These are phyloP conservation scores for Chiridota heheva DNA, from an alignment of 35 echinoderm and acorn worm genomes.

Conservation along the genomic window DNA sequence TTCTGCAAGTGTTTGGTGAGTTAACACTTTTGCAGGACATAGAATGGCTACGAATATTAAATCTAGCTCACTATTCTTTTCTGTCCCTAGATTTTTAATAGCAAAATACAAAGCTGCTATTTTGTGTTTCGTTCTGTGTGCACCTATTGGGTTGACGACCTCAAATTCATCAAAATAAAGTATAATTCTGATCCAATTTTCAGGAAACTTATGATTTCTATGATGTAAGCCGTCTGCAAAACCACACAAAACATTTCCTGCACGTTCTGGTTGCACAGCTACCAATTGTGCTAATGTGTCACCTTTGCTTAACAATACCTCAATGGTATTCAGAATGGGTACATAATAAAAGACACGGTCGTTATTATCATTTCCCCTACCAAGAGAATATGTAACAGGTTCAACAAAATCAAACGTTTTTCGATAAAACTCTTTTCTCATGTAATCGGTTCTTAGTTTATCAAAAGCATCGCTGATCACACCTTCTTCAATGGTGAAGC, in stretches of 20 bases:
- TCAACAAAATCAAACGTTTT: background rate
- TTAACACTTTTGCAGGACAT: slow-evolving; percentile 21
- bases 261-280: background rate
- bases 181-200: background rate
- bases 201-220: background rate
- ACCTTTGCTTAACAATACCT: background rate
- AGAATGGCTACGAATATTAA: slow-evolving; percentile 20
- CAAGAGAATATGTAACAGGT: too few relatives aligned
- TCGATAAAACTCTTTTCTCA: slow-evolving; percentile 12
- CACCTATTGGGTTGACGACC: slow-evolving; percentile 32
- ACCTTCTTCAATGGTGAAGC: background rate
- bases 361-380: too few relatives aligned
- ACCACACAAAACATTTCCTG: slow-evolving; percentile 7
- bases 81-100: slow-evolving; percentile 22
- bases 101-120: slow-evolving; percentile 10
- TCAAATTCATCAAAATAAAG: slow-evolving; percentile 43
- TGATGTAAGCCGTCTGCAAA: background rate
- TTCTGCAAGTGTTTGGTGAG: background rate
- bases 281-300: background rate
- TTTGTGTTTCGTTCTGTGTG: slow-evolving; percentile 36
- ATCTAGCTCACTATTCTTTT: slow-evolving; percentile 11
- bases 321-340: background rate
- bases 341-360: too few relatives aligned
- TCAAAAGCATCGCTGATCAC: slow-evolving; percentile 4
- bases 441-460: background rate